Conservation (phyloP, 2,113 vertebrate genomes). For the Clarias magur region DNA sequence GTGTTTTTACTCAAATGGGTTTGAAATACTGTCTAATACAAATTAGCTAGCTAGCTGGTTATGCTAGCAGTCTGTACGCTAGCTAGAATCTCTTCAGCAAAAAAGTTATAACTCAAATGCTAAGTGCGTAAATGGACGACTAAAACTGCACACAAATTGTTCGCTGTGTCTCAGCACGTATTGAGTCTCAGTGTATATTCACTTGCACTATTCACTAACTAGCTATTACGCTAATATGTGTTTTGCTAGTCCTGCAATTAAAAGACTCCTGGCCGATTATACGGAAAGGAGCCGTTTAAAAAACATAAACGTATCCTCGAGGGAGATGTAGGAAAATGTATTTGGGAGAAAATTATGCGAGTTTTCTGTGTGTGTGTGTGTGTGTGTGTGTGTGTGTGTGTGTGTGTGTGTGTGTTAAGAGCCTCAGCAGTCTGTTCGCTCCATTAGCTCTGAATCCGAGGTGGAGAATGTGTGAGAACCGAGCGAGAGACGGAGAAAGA, state of each 20-base stretch:
- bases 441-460: slow-evolving; percentile 46
- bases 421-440: slow-evolving; percentile 9
- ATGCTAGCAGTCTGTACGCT: background rate
- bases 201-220: background rate
- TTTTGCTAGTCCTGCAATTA: background rate
- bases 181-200: no score
- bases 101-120: background rate
- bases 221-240: background rate
- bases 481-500: background rate
- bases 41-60: background rate
- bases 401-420: slow-evolving; percentile 33
- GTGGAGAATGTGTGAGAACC: background rate
- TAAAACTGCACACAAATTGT: no score
- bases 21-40: no score
- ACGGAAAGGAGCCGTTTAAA: background rate
- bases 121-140: background rate
- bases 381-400: slow-evolving; percentile 13
- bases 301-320: background rate
- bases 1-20: no score
- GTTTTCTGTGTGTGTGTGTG: background rate
- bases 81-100: background rate
- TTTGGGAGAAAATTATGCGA: background rate
- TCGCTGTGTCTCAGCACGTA: background rate
- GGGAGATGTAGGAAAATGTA: background rate
- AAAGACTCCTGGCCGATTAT: background rate